Evolutionary conservation across 2,113 vertebrate genomes (phyloP).

Genomic region (Noctilio leporinus): DNA sequence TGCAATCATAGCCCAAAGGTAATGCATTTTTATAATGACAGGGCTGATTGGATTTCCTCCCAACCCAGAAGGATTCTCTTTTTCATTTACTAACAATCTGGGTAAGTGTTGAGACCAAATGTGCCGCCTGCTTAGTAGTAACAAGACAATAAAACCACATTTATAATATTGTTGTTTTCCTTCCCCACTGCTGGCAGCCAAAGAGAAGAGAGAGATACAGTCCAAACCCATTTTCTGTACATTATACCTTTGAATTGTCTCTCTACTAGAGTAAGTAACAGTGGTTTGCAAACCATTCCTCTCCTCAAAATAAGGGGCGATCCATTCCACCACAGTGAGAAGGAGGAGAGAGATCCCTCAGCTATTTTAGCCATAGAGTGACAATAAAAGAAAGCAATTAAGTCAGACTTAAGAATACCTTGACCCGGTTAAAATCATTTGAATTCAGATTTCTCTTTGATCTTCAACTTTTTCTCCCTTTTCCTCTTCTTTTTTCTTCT

Average conservation of each 20-base stretch:
- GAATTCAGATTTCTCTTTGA: not conserved
- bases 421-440: not conserved
- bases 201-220: not conserved
- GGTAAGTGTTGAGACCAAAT: constrained; percentile 9
- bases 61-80: constrained; percentile 10
- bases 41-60: constrained; percentile 26
- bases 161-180: constrained; percentile 21
- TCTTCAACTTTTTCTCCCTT: not conserved
- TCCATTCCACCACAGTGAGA: constrained; percentile 24
- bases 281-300: not conserved
- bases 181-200: constrained; percentile 31
- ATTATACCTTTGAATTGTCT: constrained; percentile 19
- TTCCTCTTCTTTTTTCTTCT: not conserved
- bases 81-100: constrained; percentile 27
- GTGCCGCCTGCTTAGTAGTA: not conserved
- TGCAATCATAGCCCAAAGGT: not conserved
- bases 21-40: constrained; percentile 7
- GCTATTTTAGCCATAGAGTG: not conserved
- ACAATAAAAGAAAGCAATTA: not conserved
- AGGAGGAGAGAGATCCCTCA: not conserved
- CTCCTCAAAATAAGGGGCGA: not conserved
- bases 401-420: not conserved
- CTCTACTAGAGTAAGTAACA: constrained; percentile 32
- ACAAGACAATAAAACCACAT: constrained; percentile 24
- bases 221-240: constrained; percentile 23